Percentiles rank a stretch among this genome's conserved stretches.
Conservation (phyloP, 2,888 invertebrate genomes). For the Diarsia brunnea region DNA sequence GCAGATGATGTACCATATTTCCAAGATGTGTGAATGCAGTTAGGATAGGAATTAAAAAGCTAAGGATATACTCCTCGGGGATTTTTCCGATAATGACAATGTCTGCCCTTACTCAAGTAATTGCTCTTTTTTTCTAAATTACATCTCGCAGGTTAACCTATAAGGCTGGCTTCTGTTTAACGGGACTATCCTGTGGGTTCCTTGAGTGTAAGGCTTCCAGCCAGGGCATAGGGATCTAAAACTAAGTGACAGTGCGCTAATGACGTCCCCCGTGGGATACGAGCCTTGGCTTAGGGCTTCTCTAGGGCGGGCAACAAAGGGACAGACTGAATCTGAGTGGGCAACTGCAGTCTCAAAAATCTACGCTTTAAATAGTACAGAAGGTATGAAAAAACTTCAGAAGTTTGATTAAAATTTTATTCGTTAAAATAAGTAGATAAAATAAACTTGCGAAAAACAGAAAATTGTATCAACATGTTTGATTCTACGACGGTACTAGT, state of each 20-base stretch:
- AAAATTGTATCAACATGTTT: conserved; percentile 86
- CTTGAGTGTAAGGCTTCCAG: too few relatives aligned
- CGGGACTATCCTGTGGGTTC: too few relatives aligned
- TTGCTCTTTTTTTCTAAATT: too few relatives aligned
- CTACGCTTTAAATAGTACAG: background rate
- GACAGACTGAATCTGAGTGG: too few relatives aligned
- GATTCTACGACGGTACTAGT: conserved; percentile 84
- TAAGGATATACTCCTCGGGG: background rate
- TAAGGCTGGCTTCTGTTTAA: too few relatives aligned
- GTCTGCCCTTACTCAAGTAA: background rate
- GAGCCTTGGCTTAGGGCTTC: too few relatives aligned
- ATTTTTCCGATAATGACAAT: background rate
- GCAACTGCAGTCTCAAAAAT: background rate
- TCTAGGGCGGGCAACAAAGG: too few relatives aligned
- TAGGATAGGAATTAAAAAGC: background rate
- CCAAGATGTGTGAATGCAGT: background rate
- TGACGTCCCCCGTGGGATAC: too few relatives aligned
- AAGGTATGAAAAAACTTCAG: conserved; percentile 63
- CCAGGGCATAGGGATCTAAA: too few relatives aligned
- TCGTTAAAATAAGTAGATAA: conserved; percentile 91
- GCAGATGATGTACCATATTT: background rate
- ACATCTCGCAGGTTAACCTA: too few relatives aligned
- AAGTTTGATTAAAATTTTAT: conserved; percentile 86
- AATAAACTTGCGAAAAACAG: conserved; percentile 90
- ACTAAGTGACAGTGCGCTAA: too few relatives aligned